Evolutionary conservation across 2,888 invertebrate species (phyloP), one percentile per base, ranked within the genome.

Genomic region (Scaptodrosophila latifasciaeformis): DNA sequence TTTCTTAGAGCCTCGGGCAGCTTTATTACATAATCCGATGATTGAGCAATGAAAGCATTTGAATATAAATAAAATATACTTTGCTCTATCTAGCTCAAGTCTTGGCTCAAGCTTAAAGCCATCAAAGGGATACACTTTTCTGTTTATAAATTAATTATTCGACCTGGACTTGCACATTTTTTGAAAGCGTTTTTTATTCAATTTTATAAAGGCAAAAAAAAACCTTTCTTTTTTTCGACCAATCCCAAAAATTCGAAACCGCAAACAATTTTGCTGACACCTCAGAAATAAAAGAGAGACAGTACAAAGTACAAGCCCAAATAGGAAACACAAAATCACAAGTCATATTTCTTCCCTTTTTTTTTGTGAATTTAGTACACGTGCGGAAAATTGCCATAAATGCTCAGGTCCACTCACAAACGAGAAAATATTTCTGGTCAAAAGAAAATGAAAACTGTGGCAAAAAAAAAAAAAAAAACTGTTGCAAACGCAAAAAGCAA

Each of bases 341-440:
- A 56, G 51, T 35, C 61, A 61, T 60, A 51, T 61, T 61, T 61
- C 56, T 61, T 61, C 15, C 54, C 37, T 37, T 18, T 17, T 7
- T 37, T 15, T 37, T 34, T 34, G 34, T 34, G 30, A 30, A 30
- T 5, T 12, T 5, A 30, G n/a, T 34, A 9, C 2, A 34, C 24
- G 4, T 5, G 24, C 4, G 24, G 24, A 49, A 40, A 54, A 49
- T n/a, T n/a, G n/a, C n/a, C n/a, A 49, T 40, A 54, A 59, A 49
- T 49, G 74, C 61, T 63, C 77, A 66, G 68, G 63, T 70, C 57
- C 59, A 67, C 62, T 67, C 54, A 62, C 62, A 54, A 62, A 62
- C 61, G 62, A n/a, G n/a, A n/a, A n/a, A n/a, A n/a, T n/a, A n/a
- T n/a, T n/a, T n/a, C n/a, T n/a, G n/a, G n/a, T n/a, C n/a, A n/a